Percentiles rank a stretch among this genome's conserved stretches.
Conservation (phyloP, 2,888 invertebrate species). For the Brachynemurus nebulosus region DNA sequence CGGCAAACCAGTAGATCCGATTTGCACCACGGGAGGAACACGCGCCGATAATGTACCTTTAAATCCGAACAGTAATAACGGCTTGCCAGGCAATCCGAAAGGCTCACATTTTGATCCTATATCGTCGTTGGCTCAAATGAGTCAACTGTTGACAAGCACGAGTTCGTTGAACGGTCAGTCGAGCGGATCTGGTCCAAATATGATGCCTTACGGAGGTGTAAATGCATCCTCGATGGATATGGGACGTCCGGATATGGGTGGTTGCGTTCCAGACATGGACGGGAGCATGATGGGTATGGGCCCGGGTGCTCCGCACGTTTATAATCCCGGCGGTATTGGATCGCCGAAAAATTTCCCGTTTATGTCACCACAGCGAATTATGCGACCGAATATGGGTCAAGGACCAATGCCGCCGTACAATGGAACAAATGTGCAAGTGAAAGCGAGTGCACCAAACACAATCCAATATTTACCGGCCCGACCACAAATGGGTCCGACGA, state of each 20-base stretch:
- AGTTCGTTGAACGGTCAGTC: slow-evolving; percentile 43
- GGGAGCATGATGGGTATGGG: slow-evolving; percentile 29
- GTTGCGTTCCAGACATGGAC: slow-evolving; percentile 20
- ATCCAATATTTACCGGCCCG: slow-evolving; percentile 95
- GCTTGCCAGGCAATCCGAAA: slow-evolving; percentile 42
- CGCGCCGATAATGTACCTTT: slow-evolving; percentile 48
- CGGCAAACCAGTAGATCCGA: slow-evolving; percentile 29
- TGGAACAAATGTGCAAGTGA: slow-evolving; percentile 80
- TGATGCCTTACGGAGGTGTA: slow-evolving; percentile 37
- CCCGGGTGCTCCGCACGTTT: slow-evolving; percentile 18
- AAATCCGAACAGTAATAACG: slow-evolving; percentile 46
- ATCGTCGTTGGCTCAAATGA: slow-evolving; percentile 88
- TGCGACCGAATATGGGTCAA: slow-evolving; percentile 47
- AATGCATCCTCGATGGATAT: slow-evolving; percentile 34
- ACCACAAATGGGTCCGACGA: slow-evolving; percentile 63
- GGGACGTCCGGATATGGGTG: slow-evolving; percentile 29
- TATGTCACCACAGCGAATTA: slow-evolving; percentile 40
- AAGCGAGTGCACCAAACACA: slow-evolving; percentile 93
- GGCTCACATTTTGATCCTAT: slow-evolving; percentile 79
- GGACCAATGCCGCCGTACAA: slow-evolving; percentile 49
- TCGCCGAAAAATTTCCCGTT: slow-evolving; percentile 29
- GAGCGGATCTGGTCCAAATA: slow-evolving; percentile 30
- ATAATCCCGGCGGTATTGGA: slow-evolving; percentile 38
- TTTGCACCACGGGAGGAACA: slow-evolving; percentile 23
- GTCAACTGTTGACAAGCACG: slow-evolving; percentile 77